Base-by-base conservation (phyloP, 2,797 vertebrate species). In the Danio choprae region DNA sequence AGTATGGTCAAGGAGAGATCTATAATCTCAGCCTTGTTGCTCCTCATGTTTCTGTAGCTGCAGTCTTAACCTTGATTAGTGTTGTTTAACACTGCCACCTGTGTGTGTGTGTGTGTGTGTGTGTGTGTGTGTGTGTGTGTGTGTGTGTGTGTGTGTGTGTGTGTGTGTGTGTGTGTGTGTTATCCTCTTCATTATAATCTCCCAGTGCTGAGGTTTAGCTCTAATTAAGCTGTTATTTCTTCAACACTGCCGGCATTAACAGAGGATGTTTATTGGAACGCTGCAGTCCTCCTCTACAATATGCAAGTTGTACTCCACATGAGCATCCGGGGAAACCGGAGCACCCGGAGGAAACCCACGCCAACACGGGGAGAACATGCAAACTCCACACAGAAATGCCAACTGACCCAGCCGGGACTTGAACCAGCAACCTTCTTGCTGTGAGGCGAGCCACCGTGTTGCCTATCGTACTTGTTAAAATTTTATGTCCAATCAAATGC, bases 191-290 rank as follows among this genome's bases (percentile, higher is more conserved):
- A 70, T 70, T 53, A 70, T 13, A 36, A 13, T 16, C 20, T 44
- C 38, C 44, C 18, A 38, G 1, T 59, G 40, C 55, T 59, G 55
- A 58, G 40, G 40, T 46, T 51, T 38, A 29, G 22, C 53, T 78
- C 36, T 71, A 43, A 60, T 71, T 59, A 70, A 78, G 76, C 69
- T 79, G 77, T 44, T 70, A 51, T 79, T 70, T 79, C 67, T 16
- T 62, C 46, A 79, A 55, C 29, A 40, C 58, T 50, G 36, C 65
- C 65, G 51, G n/a, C 12, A 51, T 29, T 59, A 16, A 40, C 44
- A 22, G 56, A 51, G 44, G 77, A 71, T 60, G 46, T 53, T 70
- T 71, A 62, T 62, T 71, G 12, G 22, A n/a, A 71, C 9, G 1
- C 16, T 36, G 22, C 48, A 51, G 48, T 50, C 29, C 4, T 6